Base-by-base conservation (phyloP, 2,113 vertebrate genomes). In the Myrmecophaga tridactyla region DNA sequence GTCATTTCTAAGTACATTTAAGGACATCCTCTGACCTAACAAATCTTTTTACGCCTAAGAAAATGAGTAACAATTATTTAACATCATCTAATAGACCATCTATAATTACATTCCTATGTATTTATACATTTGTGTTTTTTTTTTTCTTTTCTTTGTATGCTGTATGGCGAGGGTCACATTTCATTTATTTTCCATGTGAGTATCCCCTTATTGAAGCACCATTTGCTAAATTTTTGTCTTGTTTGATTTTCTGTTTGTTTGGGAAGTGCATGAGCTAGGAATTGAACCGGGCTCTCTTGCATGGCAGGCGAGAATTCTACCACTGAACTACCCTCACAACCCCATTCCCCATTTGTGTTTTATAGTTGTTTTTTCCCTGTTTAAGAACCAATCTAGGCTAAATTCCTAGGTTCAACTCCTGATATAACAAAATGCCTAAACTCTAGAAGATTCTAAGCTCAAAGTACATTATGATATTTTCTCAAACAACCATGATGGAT, bases 1-100 rank as follows among this genome's bases (percentile, higher is more conserved):
- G 18, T 88, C 29, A 83, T 3, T 48, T 78, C 9, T 36, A 86
- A 92, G 39, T 89, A 53, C 73, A 48, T 72, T 92, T 85, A 92
- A 94, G 36, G 53, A 41, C 29, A 77, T 88, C 92, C n/a, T 86
- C 60, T 36, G 84, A 80, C 5, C 51, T 84, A 65, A 78, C 17
- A 86, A 72, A 88, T 95, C 39, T 96, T 96, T 85, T 90, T 62
- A 88, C 13, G 77, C 12, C 14, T n/a, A 90, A 93, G 75, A 39
- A 75, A 92, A 78, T 23, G 29, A 62, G 46, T 89, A 82, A 87
- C 84, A 77, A 92, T 65, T 83, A 53, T n/a, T 67, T 72, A 81
- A 60, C 21, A 70, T 56, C 21, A 82, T 36, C 23, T 67, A 94
- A 76, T 23, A 92, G 43, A 53, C 8, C 11, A 43, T 75, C 27